Base-by-base conservation (phyloP, 64 coral and sea anemone genomes). In the Pocillopora damicornis region DNA sequence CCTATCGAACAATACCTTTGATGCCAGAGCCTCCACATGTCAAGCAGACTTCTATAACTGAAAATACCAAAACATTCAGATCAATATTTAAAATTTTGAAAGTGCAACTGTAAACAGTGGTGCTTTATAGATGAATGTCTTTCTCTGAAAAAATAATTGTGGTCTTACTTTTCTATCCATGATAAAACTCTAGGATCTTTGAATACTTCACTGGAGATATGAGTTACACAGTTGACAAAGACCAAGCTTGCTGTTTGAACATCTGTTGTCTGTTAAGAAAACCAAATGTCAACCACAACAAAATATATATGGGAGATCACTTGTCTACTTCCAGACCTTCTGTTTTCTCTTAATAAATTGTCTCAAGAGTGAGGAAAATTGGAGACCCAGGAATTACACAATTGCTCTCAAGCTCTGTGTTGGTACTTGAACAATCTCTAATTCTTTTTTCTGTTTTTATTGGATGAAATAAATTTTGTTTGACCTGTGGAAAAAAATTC, bases 11-110 rank as follows among this genome's bases (percentile, higher is more conserved):
- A 86, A 20, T 94, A 98, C 96, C 96, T 94, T 64, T 98, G 92
- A 63, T 98, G 96, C 96, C 96, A 98, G 23, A 98, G 79, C 85
- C 96, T 79, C 96, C 92, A 98, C 90, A 92, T 98, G 63, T 98
- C 96, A 56, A 98, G 82, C 56, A 98, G 64, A 91, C 94, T 94
- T 79, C 96, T 87, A 75, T 98, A 98, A 90, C 96, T 98, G 65
- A 88, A 58, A 75, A 61, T 15, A 57, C 60, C 30, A 86, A 76
- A 75, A 74, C n/a, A 35, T 72, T 61, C 1, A 16, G 14, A 75
- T 57, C 17, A 5, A 9, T 14, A 35, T 11, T 22, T 15, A 18
- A 67, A 67, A 18, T 67, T 67, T 67, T 67, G 7, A 18, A 18
- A 1, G 64, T 15, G 4, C 8, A 67, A 16, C 16, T 67, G 16